These are phyloP conservation scores for Melanaphis sacchari DNA, from an alignment of 1,140 invertebrate species.

Conservation along the genomic window DNA sequence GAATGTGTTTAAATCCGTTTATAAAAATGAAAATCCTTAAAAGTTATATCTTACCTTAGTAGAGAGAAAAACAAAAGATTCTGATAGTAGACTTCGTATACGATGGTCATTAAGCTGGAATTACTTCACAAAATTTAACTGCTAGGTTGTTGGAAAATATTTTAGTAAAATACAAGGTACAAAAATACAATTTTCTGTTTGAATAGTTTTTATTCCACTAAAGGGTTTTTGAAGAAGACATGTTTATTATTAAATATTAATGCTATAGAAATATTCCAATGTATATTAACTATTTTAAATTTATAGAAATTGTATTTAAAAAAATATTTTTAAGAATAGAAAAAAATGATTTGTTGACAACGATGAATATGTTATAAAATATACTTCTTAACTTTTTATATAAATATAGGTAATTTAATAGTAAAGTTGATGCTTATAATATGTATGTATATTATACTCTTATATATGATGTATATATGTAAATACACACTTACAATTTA, in stretches of 20 bases:
- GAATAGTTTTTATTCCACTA: background rate
- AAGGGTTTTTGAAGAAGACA: background rate
- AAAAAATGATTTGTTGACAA: background rate
- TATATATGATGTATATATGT: background rate
- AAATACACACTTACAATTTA: background rate
- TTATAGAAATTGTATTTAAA: background rate
- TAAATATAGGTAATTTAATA: background rate
- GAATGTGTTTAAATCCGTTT: background rate
- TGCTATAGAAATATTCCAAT: background rate
- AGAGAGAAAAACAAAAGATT: background rate
- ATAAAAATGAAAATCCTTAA: background rate
- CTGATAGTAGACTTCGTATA: background rate
- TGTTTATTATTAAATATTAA: background rate
- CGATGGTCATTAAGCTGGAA: background rate
- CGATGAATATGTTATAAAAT: background rate
- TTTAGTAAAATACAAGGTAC: background rate
- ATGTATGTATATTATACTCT: background rate
- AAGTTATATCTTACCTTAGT: background rate
- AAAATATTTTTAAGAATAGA: background rate
- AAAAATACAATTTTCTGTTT: background rate
- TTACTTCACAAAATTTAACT: background rate
- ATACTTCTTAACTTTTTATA: background rate
- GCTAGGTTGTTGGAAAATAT: background rate
- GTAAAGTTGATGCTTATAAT: background rate
- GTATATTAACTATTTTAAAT: background rate